Evolutionary conservation across 2,797 vertebrate species (phyloP).

Genomic region (Enteromius fasciolatus): DNA sequence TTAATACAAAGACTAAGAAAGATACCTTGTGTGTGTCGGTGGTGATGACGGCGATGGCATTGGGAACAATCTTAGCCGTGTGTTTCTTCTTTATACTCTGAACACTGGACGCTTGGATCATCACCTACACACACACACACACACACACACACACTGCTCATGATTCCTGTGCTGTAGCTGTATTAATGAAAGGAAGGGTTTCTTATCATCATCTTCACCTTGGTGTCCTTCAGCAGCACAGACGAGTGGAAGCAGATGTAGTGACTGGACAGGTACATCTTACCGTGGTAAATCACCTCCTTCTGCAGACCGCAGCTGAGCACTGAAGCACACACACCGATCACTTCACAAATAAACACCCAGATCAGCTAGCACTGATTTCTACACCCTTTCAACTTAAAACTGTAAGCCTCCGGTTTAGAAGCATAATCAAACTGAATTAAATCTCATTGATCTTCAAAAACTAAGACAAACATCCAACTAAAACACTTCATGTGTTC

Average conservation of each 20-base stretch:
- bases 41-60: conserved; percentile 79
- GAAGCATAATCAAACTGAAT: neutral
- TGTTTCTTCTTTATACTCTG: conserved; percentile 80
- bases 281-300: conserved; percentile 84
- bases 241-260: conserved; percentile 82
- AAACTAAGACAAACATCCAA: too few relatives aligned
- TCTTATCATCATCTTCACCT: conserved; percentile 70
- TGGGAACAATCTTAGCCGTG: conserved; percentile 76
- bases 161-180: neutral
- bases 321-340: conserved; percentile 62
- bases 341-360: neutral
- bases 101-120: conserved; percentile 72
- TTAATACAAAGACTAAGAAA: too few relatives aligned
- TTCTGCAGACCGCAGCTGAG: conserved; percentile 84
- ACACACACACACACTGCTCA: too few relatives aligned
- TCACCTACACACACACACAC: conserved; percentile 66
- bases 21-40: conserved; percentile 80
- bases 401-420: neutral
- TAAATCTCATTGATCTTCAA: too few relatives aligned
- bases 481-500: too few relatives aligned
- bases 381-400: neutral
- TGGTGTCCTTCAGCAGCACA: conserved; percentile 84
- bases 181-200: neutral
- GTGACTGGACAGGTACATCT: conserved; percentile 78
- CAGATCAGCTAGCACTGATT: neutral